Evolutionary conservation across 2,888 invertebrate genomes (phyloP).

Genomic region (Apodemia hepburni): DNA sequence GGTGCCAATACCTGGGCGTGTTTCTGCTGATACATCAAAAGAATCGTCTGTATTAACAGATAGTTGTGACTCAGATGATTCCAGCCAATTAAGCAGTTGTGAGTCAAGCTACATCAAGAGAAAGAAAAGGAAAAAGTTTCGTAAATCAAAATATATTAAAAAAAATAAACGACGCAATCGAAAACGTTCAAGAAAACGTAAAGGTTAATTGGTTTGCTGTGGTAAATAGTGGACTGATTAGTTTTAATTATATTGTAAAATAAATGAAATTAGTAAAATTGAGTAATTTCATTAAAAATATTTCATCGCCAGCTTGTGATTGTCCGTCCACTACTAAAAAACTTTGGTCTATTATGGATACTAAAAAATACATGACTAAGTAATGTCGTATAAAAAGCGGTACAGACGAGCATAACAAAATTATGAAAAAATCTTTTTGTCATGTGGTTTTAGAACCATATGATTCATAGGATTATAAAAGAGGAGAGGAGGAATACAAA

Average conservation of each 20-base stretch:
- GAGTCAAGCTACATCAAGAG: not conserved
- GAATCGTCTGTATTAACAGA: not conserved
- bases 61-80: not conserved
- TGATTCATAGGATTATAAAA: no score
- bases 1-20: not conserved
- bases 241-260: not conserved
- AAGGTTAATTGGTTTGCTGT: not conserved
- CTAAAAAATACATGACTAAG: no score
- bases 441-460: no score
- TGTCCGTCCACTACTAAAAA: no score
- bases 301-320: no score
- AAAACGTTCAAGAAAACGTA: not conserved
- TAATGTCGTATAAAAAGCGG: no score
- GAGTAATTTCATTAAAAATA: no score
- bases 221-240: not conserved
- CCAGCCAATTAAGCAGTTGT: not conserved
- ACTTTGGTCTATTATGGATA: no score
- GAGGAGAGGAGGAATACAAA: no score
- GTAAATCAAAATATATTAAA: constrained; percentile 1
- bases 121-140: not conserved
- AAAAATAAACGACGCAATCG: not conserved
- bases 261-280: no score
- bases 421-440: no score
- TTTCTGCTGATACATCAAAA: not conserved
- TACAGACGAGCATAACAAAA: no score